Conservation (phyloP, 2,888 invertebrate species). For the Drosophila testacea region DNA sequence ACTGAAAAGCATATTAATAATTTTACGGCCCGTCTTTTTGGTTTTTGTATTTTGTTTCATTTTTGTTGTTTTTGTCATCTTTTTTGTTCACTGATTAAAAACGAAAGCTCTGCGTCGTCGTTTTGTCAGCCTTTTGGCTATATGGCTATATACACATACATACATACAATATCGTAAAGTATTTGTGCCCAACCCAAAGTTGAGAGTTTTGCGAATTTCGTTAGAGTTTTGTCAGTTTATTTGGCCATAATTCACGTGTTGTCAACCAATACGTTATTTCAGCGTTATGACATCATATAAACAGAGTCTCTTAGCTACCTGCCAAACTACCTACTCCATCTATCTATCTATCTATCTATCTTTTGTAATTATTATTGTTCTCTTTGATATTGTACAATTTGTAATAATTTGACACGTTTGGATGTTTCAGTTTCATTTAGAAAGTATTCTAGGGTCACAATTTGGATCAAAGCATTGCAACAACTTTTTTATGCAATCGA, state of each 20-base stretch:
- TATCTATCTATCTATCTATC: background rate
- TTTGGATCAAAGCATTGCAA: background rate
- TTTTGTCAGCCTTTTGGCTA: constrained; percentile 24
- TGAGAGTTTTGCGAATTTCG: constrained; percentile 40
- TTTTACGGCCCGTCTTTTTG: constrained; percentile 42
- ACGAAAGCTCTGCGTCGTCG: constrained; percentile 58
- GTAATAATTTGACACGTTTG: constrained; percentile 45
- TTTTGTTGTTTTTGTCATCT: constrained; percentile 10
- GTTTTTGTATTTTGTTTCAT: constrained; percentile 20
- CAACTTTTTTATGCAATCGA: constrained; percentile 39
- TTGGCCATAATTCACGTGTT: constrained; percentile 75
- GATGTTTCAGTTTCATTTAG: constrained; percentile 22
- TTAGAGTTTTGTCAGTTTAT: constrained; percentile 41
- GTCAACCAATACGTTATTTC: constrained; percentile 59
- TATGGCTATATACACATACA: constrained; percentile 23
- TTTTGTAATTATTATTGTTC: background rate
- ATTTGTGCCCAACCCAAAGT: constrained; percentile 66
- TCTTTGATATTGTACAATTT: background rate
- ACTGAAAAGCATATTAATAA: constrained; percentile 44
- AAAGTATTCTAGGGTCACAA: constrained; percentile 15
- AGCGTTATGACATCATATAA: constrained; percentile 70
- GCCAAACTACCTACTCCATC: constrained; percentile 1
- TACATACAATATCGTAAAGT: constrained; percentile 9
- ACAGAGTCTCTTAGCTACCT: constrained; percentile 31
- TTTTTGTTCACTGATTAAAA: constrained; percentile 65